Evolutionary conservation across 2,113 vertebrate species (phyloP).

Genomic region (Eulacestoma nigropectus): DNA sequence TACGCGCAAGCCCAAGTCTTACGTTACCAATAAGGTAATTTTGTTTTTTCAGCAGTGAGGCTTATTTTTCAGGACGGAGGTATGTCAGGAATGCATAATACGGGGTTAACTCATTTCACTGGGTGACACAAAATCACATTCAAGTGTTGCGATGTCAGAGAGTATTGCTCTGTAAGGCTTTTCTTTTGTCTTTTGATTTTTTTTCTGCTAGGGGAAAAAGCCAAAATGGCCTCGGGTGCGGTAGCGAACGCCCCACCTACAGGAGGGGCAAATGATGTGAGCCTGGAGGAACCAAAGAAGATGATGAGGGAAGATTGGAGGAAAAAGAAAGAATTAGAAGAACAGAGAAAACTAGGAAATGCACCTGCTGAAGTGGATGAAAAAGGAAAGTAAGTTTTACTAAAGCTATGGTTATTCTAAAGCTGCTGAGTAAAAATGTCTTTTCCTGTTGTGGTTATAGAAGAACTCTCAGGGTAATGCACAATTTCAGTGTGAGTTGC

Average conservation of each 20-base stretch:
- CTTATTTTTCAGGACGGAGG: not conserved
- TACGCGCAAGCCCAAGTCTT: not conserved
- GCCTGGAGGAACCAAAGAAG: slow-evolving; percentile 94
- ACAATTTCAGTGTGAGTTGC: accelerated
- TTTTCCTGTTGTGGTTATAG: not conserved
- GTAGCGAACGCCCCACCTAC: not conserved
- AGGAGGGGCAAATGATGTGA: slow-evolving; percentile 77
- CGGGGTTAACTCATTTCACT: accelerated
- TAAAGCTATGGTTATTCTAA: not conserved
- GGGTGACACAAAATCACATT: accelerated
- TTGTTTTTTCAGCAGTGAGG: accelerated
- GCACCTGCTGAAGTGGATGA: slow-evolving; percentile 98
- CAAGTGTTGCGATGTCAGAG: not conserved
- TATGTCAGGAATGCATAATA: accelerated
- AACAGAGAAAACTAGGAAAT: slow-evolving; percentile 94
- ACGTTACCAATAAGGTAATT: not conserved
- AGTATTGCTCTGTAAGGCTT: accelerated
- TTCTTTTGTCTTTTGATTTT: not conserved
- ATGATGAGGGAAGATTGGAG: slow-evolving; percentile 98
- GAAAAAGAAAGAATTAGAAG: slow-evolving; percentile 97
- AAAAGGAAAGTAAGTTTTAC: slow-evolving; percentile 89
- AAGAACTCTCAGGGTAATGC: not conserved
- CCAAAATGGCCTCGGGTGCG: slow-evolving; percentile 44
- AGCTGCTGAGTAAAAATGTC: not conserved
- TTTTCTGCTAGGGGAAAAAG: not conserved